phyloP scores from a whole-genome alignment of 92 coral and sea anemone species.

The Epizoanthus rinbou region DNA sequence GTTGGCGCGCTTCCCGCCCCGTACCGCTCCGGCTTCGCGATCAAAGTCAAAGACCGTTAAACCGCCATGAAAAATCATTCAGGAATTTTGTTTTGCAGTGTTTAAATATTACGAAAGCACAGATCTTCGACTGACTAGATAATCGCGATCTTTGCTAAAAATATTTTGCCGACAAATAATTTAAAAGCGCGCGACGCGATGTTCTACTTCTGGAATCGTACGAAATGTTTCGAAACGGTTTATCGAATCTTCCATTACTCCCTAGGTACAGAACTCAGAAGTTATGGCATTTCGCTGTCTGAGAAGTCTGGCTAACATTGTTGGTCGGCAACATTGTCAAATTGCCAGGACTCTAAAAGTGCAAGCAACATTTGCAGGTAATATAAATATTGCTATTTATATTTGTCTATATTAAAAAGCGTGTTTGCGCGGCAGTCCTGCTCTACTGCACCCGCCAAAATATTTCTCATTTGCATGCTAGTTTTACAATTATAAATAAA shows the following conservation, averaged over 20 bases:
- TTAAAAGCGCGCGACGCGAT: neutral
- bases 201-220: neutral
- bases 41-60: too few species aligned
- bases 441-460: too few species aligned
- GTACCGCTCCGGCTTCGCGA: too few species aligned
- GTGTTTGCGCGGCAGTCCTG: neutral
- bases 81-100: too few species aligned
- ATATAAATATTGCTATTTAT: neutral
- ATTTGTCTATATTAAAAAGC: neutral
- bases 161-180: neutral
- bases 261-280: neutral
- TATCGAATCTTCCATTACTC: neutral
- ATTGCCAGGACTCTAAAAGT: neutral
- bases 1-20: too few species aligned
- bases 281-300: neutral
- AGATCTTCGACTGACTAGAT: too few species aligned
- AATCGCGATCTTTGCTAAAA: too few species aligned
- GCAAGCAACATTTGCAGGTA: conserved; percentile 26
- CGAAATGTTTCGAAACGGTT: too few species aligned
- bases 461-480: too few species aligned
- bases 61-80: too few species aligned
- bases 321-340: neutral
- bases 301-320: neutral
- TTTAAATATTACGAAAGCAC: too few species aligned
- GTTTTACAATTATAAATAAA: too few species aligned